Base-by-base conservation (phyloP, 1,140 invertebrate genomes). In the Elysia chlorotica region DNA sequence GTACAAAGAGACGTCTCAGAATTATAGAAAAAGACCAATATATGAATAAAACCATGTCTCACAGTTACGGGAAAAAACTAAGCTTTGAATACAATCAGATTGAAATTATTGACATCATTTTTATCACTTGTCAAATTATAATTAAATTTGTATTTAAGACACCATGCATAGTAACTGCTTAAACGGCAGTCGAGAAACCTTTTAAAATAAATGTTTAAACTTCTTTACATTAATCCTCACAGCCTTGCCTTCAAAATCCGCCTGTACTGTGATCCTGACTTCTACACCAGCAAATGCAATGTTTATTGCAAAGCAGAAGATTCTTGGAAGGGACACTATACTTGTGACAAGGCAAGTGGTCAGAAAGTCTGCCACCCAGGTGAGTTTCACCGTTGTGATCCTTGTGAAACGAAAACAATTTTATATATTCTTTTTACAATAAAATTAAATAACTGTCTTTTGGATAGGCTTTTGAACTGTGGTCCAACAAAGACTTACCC, bases 271-370 rank as follows among this genome's bases (percentile, higher is more conserved):
- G 65, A 72, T 25, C 19, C 65, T 19, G 25, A 72, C 37, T 73
- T 72, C 56, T 65, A 68, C 33, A 72, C 69, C 4, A 37, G 1
- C 0, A 33, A 41, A 21, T 72, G 70, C 69, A n/a, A 53, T 57
- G 31, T 70, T 21, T 71, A 66, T 38, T 75, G 74, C 57, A 69
- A 68, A 53, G 21, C 54, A 2, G 53, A 68, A 14, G 48, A 76
- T 33, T 23, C 31, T n/a, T 17, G 19, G 2, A 28, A 31, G n/a
- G 69, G 69, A 0, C 69, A 72, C 59, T 72, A 76, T 65, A 72
- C 59, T 4, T 73, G 69, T 53, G 33, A 70, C 19, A 17, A 36
- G 10, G n/a, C 0, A 0, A 75, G 68, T 30, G 74, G 74, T 14
- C n/a, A 56, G 2, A 75, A 75, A 36, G 62, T 71, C 0, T 75